Base-by-base conservation (phyloP, 2,888 invertebrate genomes). In the Augochlorella aurata region DNA sequence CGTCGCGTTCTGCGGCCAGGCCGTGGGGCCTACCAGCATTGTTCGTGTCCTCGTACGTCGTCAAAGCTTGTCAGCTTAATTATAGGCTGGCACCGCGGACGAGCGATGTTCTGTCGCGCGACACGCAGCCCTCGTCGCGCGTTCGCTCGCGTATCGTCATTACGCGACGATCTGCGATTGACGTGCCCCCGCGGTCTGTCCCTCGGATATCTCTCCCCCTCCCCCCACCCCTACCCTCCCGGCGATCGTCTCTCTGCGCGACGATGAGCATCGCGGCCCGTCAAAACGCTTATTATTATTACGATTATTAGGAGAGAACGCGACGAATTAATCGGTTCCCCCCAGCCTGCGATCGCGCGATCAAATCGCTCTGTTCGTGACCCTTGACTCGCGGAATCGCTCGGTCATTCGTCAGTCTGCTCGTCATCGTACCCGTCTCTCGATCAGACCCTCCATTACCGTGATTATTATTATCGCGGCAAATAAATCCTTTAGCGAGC, bases 11-110 rank as follows among this genome's bases (percentile, higher is more conserved):
- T 74, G 82, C 72, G 78, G 61, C 49, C 81, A 74, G 54, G 14
- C 75, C 29, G 24, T 66, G 70, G 68, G 71, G 68, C 71, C 77
- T 77, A 58, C 68, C 75, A 72, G 81, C 85, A 89, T 89, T 88
- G 85, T 90, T 87, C 87, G 81, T 65, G 84, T 74, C 75, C 84
- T 88, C 85, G 86, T 84, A 81, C 84, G 84, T 86, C 86, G 86
- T 88, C 89, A 86, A 89, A 88, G 84, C 87, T 87, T 87, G 88
- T 88, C 87, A 89, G 87, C 85, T 90, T 87, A 90, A 90, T 90
- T 88, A 89, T 87, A 89, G 85, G 80, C 84, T 74, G 74, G 77
- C 77, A 81, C 77, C 84, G 83, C 74, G 78, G 61, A 81, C 80
- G 75, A 80, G 74, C 81, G 84, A 84, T 83, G 87, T 84, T 84